Conservation (phyloP, 2,888 invertebrate genomes). For the Agelastica alni region DNA sequence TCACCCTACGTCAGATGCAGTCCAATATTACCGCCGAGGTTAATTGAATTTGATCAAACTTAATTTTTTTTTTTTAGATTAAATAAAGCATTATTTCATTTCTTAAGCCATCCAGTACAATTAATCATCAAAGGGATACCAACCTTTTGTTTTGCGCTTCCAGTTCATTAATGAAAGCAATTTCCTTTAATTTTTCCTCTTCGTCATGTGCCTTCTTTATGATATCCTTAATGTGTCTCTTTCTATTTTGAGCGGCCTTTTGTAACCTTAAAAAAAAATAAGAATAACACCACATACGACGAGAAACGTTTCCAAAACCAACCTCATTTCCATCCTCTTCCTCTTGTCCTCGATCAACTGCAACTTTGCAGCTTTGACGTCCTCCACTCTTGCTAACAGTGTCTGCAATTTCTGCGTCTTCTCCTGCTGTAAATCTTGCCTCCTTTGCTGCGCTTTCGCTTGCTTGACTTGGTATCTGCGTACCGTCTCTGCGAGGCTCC, state of each 20-base stretch:
- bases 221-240: constrained; percentile 78
- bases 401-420: constrained; percentile 85
- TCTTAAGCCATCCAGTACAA: too few species aligned
- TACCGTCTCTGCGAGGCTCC: constrained; percentile 82
- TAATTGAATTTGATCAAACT: too few species aligned
- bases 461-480: constrained; percentile 86
- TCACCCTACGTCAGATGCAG: too few species aligned
- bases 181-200: constrained; percentile 94
- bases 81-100: too few species aligned
- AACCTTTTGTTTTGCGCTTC: constrained; percentile 87
- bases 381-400: constrained; percentile 82
- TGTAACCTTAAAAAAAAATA: constrained; percentile 60
- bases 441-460: constrained; percentile 85
- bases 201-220: constrained; percentile 97
- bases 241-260: constrained; percentile 90
- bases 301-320: constrained; percentile 5
- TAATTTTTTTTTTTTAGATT: too few species aligned
- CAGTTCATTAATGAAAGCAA: constrained; percentile 94
- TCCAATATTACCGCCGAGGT: too few species aligned
- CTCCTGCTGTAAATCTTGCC: constrained; percentile 80
- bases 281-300: background rate
- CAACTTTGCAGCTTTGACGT: constrained; percentile 81
- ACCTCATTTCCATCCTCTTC: constrained; percentile 69
- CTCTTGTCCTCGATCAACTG: constrained; percentile 84
- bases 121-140: too few species aligned